phyloP scores from a whole-genome alignment of 2,113 vertebrate species.

The Tachycineta bicolor region DNA sequence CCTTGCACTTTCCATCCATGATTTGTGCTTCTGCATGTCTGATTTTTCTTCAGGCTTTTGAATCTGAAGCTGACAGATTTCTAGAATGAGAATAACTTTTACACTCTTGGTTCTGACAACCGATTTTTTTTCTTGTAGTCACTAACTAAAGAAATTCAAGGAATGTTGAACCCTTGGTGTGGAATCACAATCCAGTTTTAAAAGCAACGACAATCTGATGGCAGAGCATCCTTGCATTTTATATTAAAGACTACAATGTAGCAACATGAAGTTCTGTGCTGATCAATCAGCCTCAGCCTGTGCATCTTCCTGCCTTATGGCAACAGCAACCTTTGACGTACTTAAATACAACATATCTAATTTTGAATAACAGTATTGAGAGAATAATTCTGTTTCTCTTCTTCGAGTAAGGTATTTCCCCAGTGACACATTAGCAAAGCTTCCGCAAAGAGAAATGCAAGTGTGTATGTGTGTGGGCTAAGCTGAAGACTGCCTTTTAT shows the following conservation, averaged over 20 bases:
- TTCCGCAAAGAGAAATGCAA: not conserved
- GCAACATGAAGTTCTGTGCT: not conserved
- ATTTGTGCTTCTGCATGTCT: not conserved
- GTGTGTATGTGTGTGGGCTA: not conserved
- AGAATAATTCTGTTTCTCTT: not conserved
- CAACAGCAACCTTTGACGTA: not conserved
- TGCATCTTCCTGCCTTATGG: not conserved
- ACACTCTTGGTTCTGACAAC: not conserved
- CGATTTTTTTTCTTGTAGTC: not conserved
- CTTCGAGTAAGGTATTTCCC: not conserved
- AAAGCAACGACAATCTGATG: not conserved
- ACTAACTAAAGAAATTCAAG: not conserved
- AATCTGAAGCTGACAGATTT: not conserved
- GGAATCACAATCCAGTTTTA: not conserved
- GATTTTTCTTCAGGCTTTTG: not conserved
- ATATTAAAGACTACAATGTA: not conserved
- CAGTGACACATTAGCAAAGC: not conserved
- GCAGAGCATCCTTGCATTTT: not conserved
- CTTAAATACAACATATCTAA: not conserved
- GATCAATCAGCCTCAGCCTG: not conserved
- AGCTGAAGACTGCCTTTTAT: not conserved
- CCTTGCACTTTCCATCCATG: rapidly evolving
- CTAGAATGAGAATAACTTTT: not conserved
- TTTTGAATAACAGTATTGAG: not conserved
- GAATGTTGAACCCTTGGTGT: not conserved